phyloP scores from a whole-genome alignment of 2,797 vertebrate genomes.

The Danio choprae region DNA sequence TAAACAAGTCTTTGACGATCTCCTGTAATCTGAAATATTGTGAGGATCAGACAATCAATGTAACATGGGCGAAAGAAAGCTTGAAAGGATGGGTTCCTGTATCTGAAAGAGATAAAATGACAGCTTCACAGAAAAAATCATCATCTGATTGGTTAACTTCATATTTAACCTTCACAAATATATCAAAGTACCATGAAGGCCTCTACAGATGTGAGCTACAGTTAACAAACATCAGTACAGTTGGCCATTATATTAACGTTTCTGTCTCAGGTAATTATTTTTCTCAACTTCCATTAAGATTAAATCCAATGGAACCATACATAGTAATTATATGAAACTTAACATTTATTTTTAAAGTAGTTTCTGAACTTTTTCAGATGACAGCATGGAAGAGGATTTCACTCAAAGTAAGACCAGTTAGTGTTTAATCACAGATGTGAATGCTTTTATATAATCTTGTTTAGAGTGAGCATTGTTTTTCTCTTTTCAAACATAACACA shows the following conservation, averaged over 20 bases:
- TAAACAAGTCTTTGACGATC: not conserved
- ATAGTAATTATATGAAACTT: too few relatives aligned
- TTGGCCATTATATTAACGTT: slow-evolving; percentile 60
- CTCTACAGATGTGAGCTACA: slow-evolving; percentile 60
- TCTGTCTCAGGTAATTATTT: slow-evolving; percentile 66
- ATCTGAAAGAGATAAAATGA: slow-evolving; percentile 12
- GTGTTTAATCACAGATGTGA: too few relatives aligned
- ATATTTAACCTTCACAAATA: slow-evolving; percentile 64
- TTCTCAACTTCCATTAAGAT: too few relatives aligned
- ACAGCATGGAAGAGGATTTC: too few relatives aligned
- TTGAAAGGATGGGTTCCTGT: not conserved
- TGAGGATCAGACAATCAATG: not conserved
- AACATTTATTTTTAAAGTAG: too few relatives aligned
- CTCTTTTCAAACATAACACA: too few relatives aligned
- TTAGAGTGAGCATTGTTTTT: too few relatives aligned
- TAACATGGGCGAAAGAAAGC: not conserved
- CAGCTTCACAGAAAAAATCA: slow-evolving; percentile 26
- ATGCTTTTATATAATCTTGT: too few relatives aligned
- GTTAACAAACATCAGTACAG: fast-evolving
- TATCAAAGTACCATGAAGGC: slow-evolving; percentile 59
- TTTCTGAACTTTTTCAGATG: too few relatives aligned
- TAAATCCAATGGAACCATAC: too few relatives aligned
- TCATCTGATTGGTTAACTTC: slow-evolving; percentile 8
- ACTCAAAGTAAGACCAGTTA: too few relatives aligned
- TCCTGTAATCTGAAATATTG: slow-evolving; percentile 12